These are phyloP conservation scores for Tangara arthus DNA, from an alignment of 2,797 vertebrate genomes.

Conservation along the genomic window DNA sequence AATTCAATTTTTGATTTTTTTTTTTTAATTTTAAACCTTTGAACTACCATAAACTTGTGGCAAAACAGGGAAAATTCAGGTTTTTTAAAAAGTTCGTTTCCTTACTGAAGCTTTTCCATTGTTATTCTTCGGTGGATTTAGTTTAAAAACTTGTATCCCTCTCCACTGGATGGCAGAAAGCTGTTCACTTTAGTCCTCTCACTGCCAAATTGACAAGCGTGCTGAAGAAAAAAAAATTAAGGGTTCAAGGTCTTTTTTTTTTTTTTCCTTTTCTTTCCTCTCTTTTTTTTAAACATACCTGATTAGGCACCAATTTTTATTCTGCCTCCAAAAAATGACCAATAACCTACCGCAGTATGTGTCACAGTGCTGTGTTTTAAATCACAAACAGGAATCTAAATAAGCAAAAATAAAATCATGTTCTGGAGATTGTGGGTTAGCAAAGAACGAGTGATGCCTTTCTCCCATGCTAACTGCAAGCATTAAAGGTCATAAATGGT, in stretches of 20 bases:
- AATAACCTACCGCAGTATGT: background rate
- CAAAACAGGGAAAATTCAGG: background rate
- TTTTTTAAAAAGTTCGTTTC: background rate
- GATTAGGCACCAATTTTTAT: background rate
- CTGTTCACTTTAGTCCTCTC: background rate
- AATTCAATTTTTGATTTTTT: background rate
- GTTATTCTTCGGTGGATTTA: background rate
- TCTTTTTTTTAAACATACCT: background rate
- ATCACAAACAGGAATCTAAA: background rate
- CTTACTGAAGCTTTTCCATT: background rate
- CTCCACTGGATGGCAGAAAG: background rate
- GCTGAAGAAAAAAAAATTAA: background rate
- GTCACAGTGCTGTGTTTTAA: background rate
- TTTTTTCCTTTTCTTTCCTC: accelerated
- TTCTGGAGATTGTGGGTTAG: background rate
- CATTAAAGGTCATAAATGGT: background rate
- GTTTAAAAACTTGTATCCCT: background rate
- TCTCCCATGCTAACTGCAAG: background rate
- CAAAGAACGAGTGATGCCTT: background rate
- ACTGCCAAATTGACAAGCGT: background rate
- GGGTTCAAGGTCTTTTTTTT: background rate
- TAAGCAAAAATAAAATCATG: background rate
- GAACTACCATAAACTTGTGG: background rate
- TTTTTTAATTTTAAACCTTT: background rate
- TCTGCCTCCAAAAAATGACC: background rate